Conservation (phyloP, 2,113 vertebrate genomes). For the Murina feae region DNA sequence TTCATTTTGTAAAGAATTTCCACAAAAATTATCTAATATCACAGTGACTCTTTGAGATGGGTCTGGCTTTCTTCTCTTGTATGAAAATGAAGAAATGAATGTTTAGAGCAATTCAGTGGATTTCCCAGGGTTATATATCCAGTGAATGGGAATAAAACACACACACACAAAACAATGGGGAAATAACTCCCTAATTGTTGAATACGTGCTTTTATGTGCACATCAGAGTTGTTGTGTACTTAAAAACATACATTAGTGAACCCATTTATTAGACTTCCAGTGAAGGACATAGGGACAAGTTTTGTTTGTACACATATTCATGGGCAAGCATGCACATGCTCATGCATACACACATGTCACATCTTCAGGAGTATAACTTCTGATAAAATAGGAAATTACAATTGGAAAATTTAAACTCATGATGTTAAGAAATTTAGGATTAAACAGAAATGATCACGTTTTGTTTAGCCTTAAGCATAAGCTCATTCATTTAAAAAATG, state of each 20-base stretch:
- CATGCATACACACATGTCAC: accelerated
- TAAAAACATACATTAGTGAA: background rate
- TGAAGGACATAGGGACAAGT: too few species aligned
- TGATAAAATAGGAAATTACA: background rate
- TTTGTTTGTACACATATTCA: accelerated
- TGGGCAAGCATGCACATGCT: background rate
- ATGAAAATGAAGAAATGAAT: background rate
- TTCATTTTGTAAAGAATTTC: background rate
- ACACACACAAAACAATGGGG: too few species aligned
- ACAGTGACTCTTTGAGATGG: background rate
- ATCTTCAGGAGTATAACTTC: background rate
- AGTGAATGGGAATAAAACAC: background rate
- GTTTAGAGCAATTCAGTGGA: background rate
- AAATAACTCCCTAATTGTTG: background rate
- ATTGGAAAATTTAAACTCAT: background rate
- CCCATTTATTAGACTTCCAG: background rate
- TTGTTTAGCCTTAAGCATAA: background rate
- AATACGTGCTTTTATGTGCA: accelerated
- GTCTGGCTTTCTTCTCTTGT: background rate
- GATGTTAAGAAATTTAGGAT: background rate
- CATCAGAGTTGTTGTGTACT: background rate
- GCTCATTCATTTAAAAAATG: background rate
- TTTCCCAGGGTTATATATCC: background rate
- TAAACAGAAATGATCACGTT: background rate
- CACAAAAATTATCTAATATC: background rate